Conservation (phyloP, 2,888 invertebrate genomes). For the Aporophyla lueneburgensis region DNA sequence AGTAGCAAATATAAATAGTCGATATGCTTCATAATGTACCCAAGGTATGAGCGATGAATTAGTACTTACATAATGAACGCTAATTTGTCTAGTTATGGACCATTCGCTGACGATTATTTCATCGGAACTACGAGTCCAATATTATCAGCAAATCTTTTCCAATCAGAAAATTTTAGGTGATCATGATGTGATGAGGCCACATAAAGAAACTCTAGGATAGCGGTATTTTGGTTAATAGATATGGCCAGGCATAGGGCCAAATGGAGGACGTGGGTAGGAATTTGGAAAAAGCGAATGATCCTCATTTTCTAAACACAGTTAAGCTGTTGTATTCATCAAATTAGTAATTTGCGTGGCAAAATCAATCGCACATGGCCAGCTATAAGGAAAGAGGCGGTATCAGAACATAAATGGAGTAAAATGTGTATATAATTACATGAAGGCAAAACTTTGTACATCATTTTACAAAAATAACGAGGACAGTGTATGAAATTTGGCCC, state of each 20-base stretch:
- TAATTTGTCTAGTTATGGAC: slow-evolving; percentile 43
- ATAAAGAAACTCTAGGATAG: background rate
- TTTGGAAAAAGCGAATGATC: too few species aligned
- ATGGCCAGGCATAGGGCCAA: too few species aligned
- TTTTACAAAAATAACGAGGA: too few species aligned
- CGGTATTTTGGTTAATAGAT: background rate
- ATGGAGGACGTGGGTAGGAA: too few species aligned
- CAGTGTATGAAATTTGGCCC: too few species aligned
- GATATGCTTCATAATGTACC: slow-evolving; percentile 33
- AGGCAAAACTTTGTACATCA: too few species aligned
- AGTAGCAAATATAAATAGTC: slow-evolving; percentile 20
- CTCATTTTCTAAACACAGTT: background rate
- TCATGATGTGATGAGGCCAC: too few species aligned
- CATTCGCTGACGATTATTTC: slow-evolving; percentile 39
- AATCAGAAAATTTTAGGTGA: too few species aligned
- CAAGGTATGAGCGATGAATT: slow-evolving; percentile 45
- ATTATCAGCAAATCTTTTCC: background rate
- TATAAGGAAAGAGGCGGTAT: background rate
- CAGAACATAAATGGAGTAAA: background rate
- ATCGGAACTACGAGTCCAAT: slow-evolving; percentile 4
- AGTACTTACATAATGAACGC: slow-evolving; percentile 44
- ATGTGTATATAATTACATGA: too few species aligned
- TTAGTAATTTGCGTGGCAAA: slow-evolving; percentile 7
- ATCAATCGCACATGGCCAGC: background rate
- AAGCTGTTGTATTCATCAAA: slow-evolving; percentile 5